A percentile compares a stretch with the other conserved stretches of the same genome.
Conservation (phyloP, 2,888 invertebrate species). For the Molorchus minor region DNA sequence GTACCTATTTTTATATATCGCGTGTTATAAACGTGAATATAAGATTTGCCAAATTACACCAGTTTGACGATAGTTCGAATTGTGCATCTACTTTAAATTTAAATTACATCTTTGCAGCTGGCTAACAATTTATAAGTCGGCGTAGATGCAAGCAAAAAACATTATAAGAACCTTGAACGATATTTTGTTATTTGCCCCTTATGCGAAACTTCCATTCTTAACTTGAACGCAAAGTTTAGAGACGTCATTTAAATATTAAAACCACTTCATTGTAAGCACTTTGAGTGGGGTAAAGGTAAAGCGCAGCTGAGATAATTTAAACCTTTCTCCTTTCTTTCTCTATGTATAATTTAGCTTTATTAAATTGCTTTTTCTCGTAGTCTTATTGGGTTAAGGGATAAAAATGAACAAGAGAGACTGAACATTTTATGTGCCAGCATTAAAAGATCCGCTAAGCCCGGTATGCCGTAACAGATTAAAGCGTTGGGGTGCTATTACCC, state of each 20-base stretch:
- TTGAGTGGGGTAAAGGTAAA: constrained; percentile 10
- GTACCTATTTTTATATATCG: background rate
- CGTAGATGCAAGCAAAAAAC: background rate
- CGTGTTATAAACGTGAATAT: background rate
- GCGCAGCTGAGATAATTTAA: constrained; percentile 12
- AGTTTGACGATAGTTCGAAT: background rate
- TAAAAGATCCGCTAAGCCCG: background rate
- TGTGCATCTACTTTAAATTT: constrained; percentile 2
- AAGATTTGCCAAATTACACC: constrained; percentile 1
- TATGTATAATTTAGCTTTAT: constrained; percentile 18
- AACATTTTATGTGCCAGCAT: background rate
- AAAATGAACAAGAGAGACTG: constrained; percentile 11
- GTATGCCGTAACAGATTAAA: background rate
- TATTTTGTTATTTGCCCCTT: constrained; percentile 5
- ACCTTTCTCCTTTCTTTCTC: background rate
- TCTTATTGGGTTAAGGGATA: constrained; percentile 10
- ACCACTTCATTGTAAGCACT: constrained; percentile 22
- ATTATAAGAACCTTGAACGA: background rate
- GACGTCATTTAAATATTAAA: constrained; percentile 23
- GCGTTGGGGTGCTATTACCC: background rate
- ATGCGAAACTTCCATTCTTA: constrained; percentile 11
- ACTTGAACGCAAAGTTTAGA: constrained; percentile 1
- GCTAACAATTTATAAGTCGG: background rate
- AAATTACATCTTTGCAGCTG: background rate
- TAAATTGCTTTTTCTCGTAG: constrained; percentile 20